Evolutionary conservation across 2,797 vertebrate genomes (phyloP), one percentile per base, ranked within the genome.

Genomic region (Lindbergichthys nudifrons): DNA sequence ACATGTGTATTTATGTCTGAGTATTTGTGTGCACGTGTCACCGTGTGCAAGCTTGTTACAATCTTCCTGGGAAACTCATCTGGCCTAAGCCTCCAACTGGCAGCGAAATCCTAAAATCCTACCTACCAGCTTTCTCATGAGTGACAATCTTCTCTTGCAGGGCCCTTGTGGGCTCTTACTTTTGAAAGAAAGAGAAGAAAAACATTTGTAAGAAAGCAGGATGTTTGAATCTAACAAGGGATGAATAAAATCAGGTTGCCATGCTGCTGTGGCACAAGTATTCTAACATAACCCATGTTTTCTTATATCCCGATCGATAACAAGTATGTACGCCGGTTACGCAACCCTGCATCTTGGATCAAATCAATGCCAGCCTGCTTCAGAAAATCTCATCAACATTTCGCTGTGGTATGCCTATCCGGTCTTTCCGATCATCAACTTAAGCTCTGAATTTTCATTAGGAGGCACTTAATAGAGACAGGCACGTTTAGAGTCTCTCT

Each of bases 41-140:
- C 53, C 54, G 72, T 69, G 73, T 62, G 75, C 15, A 32, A 75
- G 56, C 70, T 79, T 77, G 66, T 70, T 77, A 70, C 82, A 88
- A 86, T 89, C 88, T 86, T 87, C 82, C 82, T 77, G 77, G 80
- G 84, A 91, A 91, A 89, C 80, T 88, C 84, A 89, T 92, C 90
- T 92, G 88, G 84, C 85, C 88, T 92, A 92, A 93, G 91, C 91
- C 84, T 89, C 78, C 80, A 87, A 89, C 86, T 81, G 86, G 79
- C 87, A 79, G 82, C 7, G 7, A 87, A 92, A 93, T 91, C 90
- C 88, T 80, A 69, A 85, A 88, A 92, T 90, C 89, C 90, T 81
- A 83, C 87, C 84, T 68, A 86, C 82, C 80, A 78, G 82, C 82
- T 89, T 86, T 87, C 72, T 88, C 87, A 84, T 84, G 86, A 92